Evolutionary conservation across 2,113 vertebrate genomes (phyloP), one percentile per base, ranked within the genome.

Genomic region (Gopherus flavomarginatus): DNA sequence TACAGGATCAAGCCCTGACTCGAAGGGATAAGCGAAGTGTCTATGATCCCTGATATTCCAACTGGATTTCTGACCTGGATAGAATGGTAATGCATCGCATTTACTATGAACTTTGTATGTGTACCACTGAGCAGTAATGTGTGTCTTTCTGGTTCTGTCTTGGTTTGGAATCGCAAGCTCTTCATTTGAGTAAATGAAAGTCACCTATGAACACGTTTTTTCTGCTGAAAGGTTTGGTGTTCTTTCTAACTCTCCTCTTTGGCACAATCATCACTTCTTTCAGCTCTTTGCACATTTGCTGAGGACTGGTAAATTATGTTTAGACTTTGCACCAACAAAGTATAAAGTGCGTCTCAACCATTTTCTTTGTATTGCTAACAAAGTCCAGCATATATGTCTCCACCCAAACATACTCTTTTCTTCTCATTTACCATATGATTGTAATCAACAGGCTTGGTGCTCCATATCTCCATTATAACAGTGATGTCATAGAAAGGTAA

Each of bases 401-500:
- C 13, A 3, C 21, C 12, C 72, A 57, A 44, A 17, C 35, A 3
- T 9, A 49, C 2, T 1, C 69, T 49, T 75, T 31, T 53, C 31
- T 52, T 77, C 75, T 52, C 29, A 4, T 17, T 13, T 5, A 26
- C 0, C 9, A n/a, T 7, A 3, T 4, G 47, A n/a, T 22, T 92
- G 52, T 50, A 44, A 54, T 83, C 80, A 75, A 27, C 75, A 98
- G 98, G 98, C 98, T 98, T 80, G 98, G 98, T 27, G 92, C 98
- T n/a, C 97, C 98, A 10, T 98, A 97, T 92, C 96, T 98, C n/a
- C 98, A 98, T 29, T 98, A 92, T 94, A 97, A 98, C 27, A 81
- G 88, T 72, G 96, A 98, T 90, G 94, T 38, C 92, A 12, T 95
- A 35, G 98, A 98, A 92, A 98, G 98, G 98, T 98, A 98, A 98